Evolutionary conservation across 2,113 vertebrate species (phyloP).

Genomic region (Ciconia boyciana): DNA sequence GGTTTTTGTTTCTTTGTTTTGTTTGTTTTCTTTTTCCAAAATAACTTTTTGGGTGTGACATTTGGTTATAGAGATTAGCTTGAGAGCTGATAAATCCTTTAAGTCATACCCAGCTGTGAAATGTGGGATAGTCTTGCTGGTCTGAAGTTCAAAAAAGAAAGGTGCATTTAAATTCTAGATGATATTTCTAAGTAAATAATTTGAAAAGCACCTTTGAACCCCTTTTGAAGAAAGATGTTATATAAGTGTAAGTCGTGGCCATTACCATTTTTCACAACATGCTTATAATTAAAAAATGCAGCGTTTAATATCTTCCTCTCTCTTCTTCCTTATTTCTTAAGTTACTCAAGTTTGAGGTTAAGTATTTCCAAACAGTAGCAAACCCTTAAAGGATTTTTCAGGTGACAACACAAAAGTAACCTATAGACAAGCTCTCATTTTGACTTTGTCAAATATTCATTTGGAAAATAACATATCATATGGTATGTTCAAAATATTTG

Average conservation of each 20-base stretch:
- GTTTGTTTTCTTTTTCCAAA: neutral
- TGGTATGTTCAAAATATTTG: conserved; percentile 48
- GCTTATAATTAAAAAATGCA: neutral
- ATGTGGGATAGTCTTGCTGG: neutral
- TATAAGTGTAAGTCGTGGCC: neutral
- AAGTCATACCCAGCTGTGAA: neutral
- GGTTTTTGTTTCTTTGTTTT: accelerated
- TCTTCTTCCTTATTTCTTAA: neutral
- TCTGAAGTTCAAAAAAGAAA: neutral
- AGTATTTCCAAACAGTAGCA: neutral
- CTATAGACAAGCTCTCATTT: neutral
- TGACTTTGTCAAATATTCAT: conserved; percentile 8
- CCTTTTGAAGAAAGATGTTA: neutral
- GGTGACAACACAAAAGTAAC: neutral
- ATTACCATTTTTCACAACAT: neutral
- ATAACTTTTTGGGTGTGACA: neutral
- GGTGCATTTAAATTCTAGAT: neutral
- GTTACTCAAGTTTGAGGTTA: neutral
- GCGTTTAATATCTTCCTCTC: neutral
- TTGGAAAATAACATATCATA: neutral
- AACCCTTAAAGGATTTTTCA: neutral
- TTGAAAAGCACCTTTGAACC: neutral
- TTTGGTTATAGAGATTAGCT: neutral
- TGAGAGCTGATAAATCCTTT: neutral
- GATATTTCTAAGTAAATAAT: neutral